A percentile compares a stretch with the other conserved stretches of the same genome.
Evolutionary conservation across 1,140 invertebrate genomes (phyloP).

Genomic region (Stegodyphus mimosarum): DNA sequence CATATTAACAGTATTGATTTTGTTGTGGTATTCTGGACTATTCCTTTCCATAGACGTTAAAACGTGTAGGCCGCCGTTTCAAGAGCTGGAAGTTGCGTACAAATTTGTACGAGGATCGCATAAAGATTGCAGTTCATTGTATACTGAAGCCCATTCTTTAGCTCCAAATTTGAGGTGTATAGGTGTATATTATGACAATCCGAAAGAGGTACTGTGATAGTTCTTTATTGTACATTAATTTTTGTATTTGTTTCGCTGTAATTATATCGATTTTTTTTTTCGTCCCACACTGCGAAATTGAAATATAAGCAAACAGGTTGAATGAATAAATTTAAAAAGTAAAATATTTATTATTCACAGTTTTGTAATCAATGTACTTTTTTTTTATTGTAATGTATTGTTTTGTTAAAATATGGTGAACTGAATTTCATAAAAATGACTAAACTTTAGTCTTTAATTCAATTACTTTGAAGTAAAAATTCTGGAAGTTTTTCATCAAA

Average conservation of each 20-base stretch:
- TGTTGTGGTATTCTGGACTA: constrained; percentile 67
- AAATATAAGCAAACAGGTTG: not conserved
- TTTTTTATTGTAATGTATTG: no score
- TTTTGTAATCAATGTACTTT: no score
- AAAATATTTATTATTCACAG: no score
- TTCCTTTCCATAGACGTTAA: constrained; percentile 66
- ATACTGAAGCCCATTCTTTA: constrained; percentile 67
- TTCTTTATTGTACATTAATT: no score
- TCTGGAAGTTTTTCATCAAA: no score
- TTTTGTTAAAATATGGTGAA: no score
- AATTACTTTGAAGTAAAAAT: no score
- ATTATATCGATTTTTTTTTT: not conserved
- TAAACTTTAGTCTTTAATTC: no score
- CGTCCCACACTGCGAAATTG: not conserved
- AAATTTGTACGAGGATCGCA: constrained; percentile 69
- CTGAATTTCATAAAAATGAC: no score
- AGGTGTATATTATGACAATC: constrained; percentile 71
- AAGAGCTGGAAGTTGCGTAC: constrained; percentile 67
- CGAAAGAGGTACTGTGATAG: constrained; percentile 66
- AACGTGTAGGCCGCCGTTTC: constrained; percentile 67
- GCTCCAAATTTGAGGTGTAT: constrained; percentile 66
- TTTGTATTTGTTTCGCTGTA: no score
- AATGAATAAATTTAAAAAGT: no score
- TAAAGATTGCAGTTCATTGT: constrained; percentile 68
- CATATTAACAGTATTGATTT: constrained; percentile 64